These are phyloP conservation scores for Microtus pennsylvanicus DNA, from an alignment of 2,113 vertebrate genomes.

Conservation along the genomic window DNA sequence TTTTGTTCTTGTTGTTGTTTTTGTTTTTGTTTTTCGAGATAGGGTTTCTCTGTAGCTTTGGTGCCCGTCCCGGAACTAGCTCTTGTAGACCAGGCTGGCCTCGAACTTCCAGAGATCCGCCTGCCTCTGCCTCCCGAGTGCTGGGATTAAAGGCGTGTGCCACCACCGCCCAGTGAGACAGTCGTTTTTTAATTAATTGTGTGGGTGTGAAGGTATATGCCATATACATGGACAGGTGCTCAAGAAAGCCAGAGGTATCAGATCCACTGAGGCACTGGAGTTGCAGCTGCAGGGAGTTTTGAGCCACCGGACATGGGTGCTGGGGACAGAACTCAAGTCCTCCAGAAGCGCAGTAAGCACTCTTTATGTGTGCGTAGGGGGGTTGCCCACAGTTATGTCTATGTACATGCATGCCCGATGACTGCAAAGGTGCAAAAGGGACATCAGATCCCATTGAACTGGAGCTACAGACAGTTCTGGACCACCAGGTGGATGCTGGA, in stretches of 20 bases:
- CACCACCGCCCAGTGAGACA: too few species aligned
- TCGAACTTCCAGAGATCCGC: too few species aligned
- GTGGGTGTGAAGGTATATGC: neutral
- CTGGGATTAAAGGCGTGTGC: too few species aligned
- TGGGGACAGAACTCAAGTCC: neutral
- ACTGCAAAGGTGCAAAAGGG: neutral
- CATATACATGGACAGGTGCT: neutral
- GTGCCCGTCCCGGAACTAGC: too few species aligned
- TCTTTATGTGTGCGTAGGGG: neutral
- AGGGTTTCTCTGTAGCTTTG: too few species aligned
- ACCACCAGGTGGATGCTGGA: neutral
- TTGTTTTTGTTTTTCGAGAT: too few species aligned
- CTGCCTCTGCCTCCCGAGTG: too few species aligned
- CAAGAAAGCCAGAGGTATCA: neutral
- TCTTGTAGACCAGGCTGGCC: too few species aligned
- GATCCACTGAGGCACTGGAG: neutral
- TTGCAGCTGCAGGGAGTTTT: neutral
- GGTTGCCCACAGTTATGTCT: neutral
- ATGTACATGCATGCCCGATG: neutral
- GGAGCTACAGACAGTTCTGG: neutral
- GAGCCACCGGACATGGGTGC: neutral
- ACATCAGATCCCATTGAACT: neutral
- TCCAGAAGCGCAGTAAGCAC: neutral
- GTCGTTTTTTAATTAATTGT: neutral
- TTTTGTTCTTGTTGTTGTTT: too few species aligned